These are phyloP conservation scores for Lichenostomus cassidix DNA, from an alignment of 2,113 vertebrate species.

Conservation along the genomic window DNA sequence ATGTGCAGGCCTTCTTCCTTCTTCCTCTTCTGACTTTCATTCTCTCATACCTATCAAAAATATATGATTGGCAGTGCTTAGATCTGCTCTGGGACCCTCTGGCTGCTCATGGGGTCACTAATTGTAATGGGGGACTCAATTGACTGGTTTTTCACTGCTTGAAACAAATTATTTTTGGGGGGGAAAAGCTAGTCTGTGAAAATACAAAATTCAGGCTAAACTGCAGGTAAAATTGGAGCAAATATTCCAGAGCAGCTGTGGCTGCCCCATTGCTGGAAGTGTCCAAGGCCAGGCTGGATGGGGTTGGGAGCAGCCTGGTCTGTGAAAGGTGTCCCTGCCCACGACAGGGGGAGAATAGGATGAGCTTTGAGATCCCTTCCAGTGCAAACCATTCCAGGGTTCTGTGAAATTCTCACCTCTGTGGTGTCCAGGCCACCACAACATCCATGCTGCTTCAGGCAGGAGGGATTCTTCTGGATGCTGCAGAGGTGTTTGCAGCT, in stretches of 20 bases:
- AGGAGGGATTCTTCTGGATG: background rate
- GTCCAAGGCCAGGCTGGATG: background rate
- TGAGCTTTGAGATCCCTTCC: background rate
- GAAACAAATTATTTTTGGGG: background rate
- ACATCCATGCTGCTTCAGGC: background rate
- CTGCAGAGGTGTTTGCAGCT: background rate
- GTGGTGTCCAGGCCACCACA: background rate
- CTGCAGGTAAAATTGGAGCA: background rate
- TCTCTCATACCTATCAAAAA: slow-evolving; percentile 62
- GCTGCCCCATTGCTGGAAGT: background rate
- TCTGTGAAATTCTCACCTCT: background rate
- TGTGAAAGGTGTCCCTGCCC: background rate
- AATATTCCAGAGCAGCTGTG: background rate
- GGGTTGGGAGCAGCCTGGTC: background rate
- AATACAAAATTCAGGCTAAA: background rate
- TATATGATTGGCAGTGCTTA: slow-evolving; percentile 78
- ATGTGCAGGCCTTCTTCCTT: slow-evolving; percentile 54
- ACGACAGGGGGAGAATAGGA: background rate
- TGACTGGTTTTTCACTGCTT: background rate
- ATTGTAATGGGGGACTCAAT: background rate
- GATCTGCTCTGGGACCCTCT: background rate
- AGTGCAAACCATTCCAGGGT: background rate
- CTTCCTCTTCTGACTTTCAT: slow-evolving; percentile 71
- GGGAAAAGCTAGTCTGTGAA: background rate
- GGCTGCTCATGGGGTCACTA: background rate